These are phyloP conservation scores for Drosophila bunnanda DNA, from an alignment of 2,888 invertebrate genomes.

Conservation along the genomic window DNA sequence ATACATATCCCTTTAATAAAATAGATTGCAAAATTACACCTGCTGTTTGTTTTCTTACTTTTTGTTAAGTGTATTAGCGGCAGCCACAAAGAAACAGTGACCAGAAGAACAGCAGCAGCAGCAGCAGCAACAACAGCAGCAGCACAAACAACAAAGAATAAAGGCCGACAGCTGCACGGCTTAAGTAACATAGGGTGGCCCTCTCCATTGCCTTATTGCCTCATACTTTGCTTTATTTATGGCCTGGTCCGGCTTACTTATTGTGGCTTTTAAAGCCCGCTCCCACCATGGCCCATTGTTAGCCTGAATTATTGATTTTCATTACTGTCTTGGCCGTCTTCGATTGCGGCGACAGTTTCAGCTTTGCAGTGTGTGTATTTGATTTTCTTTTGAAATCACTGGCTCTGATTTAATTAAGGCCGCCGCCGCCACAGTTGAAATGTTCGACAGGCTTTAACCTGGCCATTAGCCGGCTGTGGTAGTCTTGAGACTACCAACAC, in stretches of 20 bases:
- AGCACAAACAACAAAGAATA: slow-evolving; percentile 37
- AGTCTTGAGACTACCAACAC: slow-evolving; percentile 37
- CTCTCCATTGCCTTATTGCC: slow-evolving; percentile 40
- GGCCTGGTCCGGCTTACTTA: slow-evolving; percentile 48
- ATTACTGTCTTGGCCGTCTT: slow-evolving; percentile 64
- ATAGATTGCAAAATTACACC: not conserved
- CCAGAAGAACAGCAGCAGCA: slow-evolving; percentile 31
- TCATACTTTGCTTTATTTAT: slow-evolving; percentile 70
- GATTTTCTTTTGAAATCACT: slow-evolving; percentile 52
- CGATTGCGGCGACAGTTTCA: slow-evolving; percentile 66
- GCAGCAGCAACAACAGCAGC: slow-evolving; percentile 14
- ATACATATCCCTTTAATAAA: not conserved
- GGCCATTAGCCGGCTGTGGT: slow-evolving; percentile 27
- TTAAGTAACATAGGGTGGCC: slow-evolving; percentile 60
- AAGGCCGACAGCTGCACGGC: slow-evolving; percentile 52
- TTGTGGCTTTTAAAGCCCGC: slow-evolving; percentile 61
- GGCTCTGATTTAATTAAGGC: slow-evolving; percentile 54
- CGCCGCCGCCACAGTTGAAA: slow-evolving; percentile 34
- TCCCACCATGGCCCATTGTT: slow-evolving; percentile 48
- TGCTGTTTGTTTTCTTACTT: not conserved
- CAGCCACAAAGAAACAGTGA: slow-evolving; percentile 54
- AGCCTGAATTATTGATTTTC: slow-evolving; percentile 77
- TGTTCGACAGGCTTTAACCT: slow-evolving; percentile 38
- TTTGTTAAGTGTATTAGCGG: slow-evolving; percentile 12
- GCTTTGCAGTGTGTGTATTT: slow-evolving; percentile 43